Evolutionary conservation across 2,888 invertebrate genomes (phyloP).

Genomic region (Cheilosia soror): DNA sequence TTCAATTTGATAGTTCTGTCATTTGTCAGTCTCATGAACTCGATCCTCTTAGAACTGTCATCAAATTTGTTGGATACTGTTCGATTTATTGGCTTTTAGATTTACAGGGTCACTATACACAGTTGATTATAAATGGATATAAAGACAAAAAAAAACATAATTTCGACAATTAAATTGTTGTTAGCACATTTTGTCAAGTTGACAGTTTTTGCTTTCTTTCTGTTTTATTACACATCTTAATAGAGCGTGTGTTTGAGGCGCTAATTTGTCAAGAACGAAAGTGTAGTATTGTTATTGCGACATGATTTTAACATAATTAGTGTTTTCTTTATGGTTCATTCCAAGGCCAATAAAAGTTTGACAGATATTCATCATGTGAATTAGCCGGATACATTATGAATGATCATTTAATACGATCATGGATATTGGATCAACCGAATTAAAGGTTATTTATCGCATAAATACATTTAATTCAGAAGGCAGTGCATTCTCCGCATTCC

Average conservation of each 20-base stretch:
- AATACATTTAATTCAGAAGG: not conserved
- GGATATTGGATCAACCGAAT: not conserved
- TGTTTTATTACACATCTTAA: not conserved
- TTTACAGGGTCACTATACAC: slow-evolving; percentile 12
- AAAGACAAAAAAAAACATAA: not conserved
- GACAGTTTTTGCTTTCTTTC: not conserved
- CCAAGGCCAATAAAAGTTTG: slow-evolving; percentile 26
- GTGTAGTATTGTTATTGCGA: slow-evolving; percentile 36
- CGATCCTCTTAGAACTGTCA: not conserved
- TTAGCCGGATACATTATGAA: slow-evolving; percentile 12
- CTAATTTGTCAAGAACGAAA: slow-evolving; percentile 53
- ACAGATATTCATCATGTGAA: slow-evolving; percentile 3
- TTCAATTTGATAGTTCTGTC: not conserved
- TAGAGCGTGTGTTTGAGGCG: slow-evolving; percentile 13
- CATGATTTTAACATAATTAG: slow-evolving; percentile 42
- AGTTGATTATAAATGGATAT: not conserved
- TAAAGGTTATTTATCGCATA: slow-evolving; percentile 5
- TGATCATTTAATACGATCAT: not conserved
- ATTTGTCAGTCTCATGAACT: not conserved
- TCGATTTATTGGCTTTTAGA: slow-evolving; percentile 5
- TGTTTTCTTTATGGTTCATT: not conserved
- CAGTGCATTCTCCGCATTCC: slow-evolving; percentile 10
- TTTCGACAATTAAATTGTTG: not conserved
- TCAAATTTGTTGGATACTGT: not conserved
- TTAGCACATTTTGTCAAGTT: not conserved